phyloP scores from a whole-genome alignment of 2,888 invertebrate species.

The Linnaemya vulpina region DNA sequence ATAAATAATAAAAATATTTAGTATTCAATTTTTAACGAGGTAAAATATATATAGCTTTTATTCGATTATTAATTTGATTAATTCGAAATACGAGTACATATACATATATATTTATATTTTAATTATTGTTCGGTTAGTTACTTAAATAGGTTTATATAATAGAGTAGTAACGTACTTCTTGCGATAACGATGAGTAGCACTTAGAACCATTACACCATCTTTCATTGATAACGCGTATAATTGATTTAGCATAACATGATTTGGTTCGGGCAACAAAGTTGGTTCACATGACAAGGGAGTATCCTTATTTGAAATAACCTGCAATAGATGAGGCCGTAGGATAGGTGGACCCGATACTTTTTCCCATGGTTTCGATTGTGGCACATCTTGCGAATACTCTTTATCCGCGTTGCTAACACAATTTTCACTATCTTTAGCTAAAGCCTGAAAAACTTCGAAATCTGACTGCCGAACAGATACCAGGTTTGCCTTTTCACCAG shows the following conservation, averaged over 20 bases:
- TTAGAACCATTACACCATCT: constrained; percentile 99
- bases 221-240: constrained; percentile 99
- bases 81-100: neutral
- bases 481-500: constrained; percentile 96
- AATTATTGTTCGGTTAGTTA: constrained; percentile 38
- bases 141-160: constrained; percentile 96
- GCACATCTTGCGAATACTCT: constrained; percentile 94
- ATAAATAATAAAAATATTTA: no score
- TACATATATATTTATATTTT: neutral
- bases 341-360: constrained; percentile 97
- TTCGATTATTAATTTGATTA: neutral
- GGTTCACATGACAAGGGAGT: constrained; percentile 99
- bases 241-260: constrained; percentile 99
- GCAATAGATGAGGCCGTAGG: constrained; percentile 97
- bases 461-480: constrained; percentile 96
- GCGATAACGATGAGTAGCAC: constrained; percentile 98
- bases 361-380: constrained; percentile 95
- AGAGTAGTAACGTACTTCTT: constrained; percentile 99
- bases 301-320: constrained; percentile 99
- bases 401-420: constrained; percentile 89
- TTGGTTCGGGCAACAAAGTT: constrained; percentile 98
- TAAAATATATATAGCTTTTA: no score
- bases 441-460: constrained; percentile 99
- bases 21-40: no score
- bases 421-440: constrained; percentile 95